A percentile compares a stretch with the other conserved stretches of the same genome.
Evolutionary conservation across 2,797 vertebrate genomes (phyloP).

Genomic region (Phylloscopus collybita): DNA sequence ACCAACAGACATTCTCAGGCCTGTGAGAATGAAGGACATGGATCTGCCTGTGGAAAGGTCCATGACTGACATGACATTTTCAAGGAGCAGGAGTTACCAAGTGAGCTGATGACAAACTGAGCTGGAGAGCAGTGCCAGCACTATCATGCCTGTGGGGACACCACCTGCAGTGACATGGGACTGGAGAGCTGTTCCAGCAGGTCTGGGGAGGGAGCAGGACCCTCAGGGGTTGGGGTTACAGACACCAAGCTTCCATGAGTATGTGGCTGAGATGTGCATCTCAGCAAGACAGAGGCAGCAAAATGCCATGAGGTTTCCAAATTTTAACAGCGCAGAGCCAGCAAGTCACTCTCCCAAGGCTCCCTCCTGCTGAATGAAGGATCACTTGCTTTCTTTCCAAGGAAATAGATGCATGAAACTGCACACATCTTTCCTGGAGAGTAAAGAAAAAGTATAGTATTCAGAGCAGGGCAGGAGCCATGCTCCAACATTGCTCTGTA

Average conservation of each 20-base stretch:
- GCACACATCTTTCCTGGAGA: slow-evolving; percentile 45
- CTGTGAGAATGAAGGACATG: neutral
- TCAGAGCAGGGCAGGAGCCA: slow-evolving; percentile 25
- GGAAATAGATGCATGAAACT: slow-evolving; percentile 55
- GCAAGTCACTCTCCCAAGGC: slow-evolving; percentile 41
- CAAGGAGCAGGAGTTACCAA: neutral
- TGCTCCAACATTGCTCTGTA: neutral
- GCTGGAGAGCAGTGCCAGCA: slow-evolving; percentile 1
- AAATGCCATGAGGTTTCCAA: slow-evolving; percentile 25
- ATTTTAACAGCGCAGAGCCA: slow-evolving; percentile 19
- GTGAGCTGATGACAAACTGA: neutral
- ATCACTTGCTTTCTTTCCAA: slow-evolving; percentile 44
- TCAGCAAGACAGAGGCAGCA: slow-evolving; percentile 26
- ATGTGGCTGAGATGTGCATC: slow-evolving; percentile 17
- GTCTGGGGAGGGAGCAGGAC: neutral
- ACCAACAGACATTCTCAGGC: neutral
- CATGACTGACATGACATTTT: neutral
- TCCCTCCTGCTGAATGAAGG: slow-evolving; percentile 47
- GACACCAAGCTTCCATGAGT: neutral
- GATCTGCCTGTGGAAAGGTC: neutral
- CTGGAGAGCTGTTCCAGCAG: slow-evolving; percentile 21
- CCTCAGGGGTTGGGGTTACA: neutral
- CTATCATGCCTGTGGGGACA: neutral
- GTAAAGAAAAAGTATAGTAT: slow-evolving; percentile 43
- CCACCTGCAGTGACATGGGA: neutral